Conservation (phyloP, 2,113 vertebrate genomes). For the Microtus ochrogaster region DNA sequence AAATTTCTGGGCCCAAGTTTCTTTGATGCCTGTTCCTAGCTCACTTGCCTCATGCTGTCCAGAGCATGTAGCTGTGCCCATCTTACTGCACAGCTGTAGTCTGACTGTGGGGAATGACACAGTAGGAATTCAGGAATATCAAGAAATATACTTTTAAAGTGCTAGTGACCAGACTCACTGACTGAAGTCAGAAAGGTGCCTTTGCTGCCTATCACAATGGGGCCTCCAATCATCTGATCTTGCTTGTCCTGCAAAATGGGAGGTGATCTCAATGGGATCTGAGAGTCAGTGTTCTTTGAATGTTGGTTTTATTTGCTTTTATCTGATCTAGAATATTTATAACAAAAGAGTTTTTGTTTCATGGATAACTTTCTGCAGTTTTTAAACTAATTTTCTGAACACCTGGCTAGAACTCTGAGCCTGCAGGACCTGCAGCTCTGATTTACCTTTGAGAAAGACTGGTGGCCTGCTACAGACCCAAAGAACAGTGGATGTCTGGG, state of each 20-base stretch:
- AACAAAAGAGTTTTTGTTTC: conserved; percentile 17
- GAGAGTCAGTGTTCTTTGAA: background rate
- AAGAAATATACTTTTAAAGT: conserved; percentile 26
- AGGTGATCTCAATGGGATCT: background rate
- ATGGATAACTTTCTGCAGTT: background rate
- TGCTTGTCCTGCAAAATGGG: background rate
- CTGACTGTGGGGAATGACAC: background rate
- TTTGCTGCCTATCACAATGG: background rate
- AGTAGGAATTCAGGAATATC: conserved; percentile 19
- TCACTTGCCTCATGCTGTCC: background rate
- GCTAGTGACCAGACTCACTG: background rate
- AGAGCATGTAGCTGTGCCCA: background rate
- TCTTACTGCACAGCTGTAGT: background rate
- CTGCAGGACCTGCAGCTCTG: background rate
- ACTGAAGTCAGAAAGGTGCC: background rate
- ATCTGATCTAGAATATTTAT: conserved; percentile 3
- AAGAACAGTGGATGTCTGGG: background rate
- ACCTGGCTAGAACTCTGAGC: conserved; percentile 17
- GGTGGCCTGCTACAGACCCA: background rate
- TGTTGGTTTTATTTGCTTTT: background rate
- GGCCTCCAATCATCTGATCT: background rate
- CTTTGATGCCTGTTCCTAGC: background rate
- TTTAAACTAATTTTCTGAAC: background rate
- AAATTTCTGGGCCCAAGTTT: conserved; percentile 33
- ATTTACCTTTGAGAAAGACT: background rate